Evolutionary conservation across 2,797 vertebrate genomes (phyloP).

Genomic region (Lindbergichthys nudifrons): DNA sequence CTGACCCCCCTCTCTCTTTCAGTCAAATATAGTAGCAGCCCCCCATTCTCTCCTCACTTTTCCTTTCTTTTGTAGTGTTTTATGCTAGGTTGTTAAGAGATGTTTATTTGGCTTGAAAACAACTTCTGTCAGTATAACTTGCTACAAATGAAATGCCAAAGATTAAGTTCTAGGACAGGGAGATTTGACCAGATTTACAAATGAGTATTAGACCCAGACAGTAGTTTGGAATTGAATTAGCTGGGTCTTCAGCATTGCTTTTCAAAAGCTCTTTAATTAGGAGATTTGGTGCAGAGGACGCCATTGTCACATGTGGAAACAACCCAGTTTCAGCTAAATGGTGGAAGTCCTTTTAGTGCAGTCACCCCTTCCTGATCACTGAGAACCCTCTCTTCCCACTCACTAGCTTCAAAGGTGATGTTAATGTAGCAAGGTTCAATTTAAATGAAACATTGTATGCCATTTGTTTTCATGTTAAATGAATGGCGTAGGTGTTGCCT

Average conservation of each 20-base stretch:
- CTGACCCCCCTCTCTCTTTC: conserved; percentile 60
- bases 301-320: conserved; percentile 46
- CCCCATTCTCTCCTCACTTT: conserved; percentile 53
- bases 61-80: conserved; percentile 58
- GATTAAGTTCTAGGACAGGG: neutral
- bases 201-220: conserved; percentile 1
- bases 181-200: conserved; percentile 15
- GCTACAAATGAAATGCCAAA: conserved; percentile 37
- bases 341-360: conserved; percentile 9
- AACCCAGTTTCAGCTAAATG: neutral
- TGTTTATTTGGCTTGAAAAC: conserved; percentile 58
- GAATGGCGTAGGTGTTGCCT: neutral
- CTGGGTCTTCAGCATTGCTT: conserved; percentile 10
- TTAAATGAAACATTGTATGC: conserved; percentile 16
- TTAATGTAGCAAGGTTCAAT: conserved; percentile 6
- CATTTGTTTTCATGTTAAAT: conserved; percentile 12
- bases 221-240: conserved; percentile 19
- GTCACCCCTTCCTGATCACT: conserved; percentile 15
- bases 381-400: neutral
- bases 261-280: conserved; percentile 34
- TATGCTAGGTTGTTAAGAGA: conserved; percentile 49
- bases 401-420: conserved; percentile 11
- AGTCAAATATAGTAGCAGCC: conserved; percentile 68
- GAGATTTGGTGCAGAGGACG: conserved; percentile 16
- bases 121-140: conserved; percentile 37